A percentile compares a stretch with the other conserved stretches of the same genome.
Evolutionary conservation across 2,797 vertebrate species (phyloP).

Genomic region (Cossypha polioptera): DNA sequence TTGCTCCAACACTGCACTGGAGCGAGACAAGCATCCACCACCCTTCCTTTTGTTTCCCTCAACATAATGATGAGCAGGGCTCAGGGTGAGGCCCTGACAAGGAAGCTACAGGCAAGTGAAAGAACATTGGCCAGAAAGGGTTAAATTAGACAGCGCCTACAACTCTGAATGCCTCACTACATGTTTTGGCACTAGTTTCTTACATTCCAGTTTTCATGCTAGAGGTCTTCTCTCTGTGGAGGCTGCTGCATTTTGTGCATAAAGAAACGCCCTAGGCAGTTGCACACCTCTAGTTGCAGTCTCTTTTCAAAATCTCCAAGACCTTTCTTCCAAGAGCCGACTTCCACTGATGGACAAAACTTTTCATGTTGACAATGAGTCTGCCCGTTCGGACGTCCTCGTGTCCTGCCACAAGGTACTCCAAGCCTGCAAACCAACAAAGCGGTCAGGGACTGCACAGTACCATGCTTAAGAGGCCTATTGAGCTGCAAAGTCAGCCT

Average conservation of each 20-base stretch:
- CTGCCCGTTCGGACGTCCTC: slow-evolving; percentile 85
- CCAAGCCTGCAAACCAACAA: slow-evolving; percentile 80
- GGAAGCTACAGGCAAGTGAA: slow-evolving; percentile 1
- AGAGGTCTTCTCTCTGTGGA: slow-evolving; percentile 58
- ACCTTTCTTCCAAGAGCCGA: slow-evolving; percentile 89
- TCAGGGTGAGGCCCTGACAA: neutral
- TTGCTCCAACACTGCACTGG: neutral
- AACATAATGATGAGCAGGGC: neutral
- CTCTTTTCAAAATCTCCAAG: slow-evolving; percentile 86
- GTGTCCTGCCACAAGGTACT: slow-evolving; percentile 94
- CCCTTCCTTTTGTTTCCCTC: slow-evolving; percentile 6
- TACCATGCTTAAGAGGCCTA: neutral
- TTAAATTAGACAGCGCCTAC: slow-evolving; percentile 40
- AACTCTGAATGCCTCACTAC: slow-evolving; percentile 36
- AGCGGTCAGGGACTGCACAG: neutral
- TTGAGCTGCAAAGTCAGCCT: neutral
- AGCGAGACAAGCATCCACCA: neutral
- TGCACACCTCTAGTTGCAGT: slow-evolving; percentile 80
- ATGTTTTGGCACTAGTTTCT: slow-evolving; percentile 72
- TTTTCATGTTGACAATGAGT: slow-evolving; percentile 96
- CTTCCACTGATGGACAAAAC: slow-evolving; percentile 94
- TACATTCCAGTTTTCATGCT: slow-evolving; percentile 72
- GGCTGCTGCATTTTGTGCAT: slow-evolving; percentile 61
- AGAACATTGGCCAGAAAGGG: slow-evolving; percentile 18
- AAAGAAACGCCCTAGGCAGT: slow-evolving; percentile 47